These are phyloP conservation scores for Antrozous pallidus DNA, from an alignment of 2,797 vertebrate genomes.

Conservation along the genomic window DNA sequence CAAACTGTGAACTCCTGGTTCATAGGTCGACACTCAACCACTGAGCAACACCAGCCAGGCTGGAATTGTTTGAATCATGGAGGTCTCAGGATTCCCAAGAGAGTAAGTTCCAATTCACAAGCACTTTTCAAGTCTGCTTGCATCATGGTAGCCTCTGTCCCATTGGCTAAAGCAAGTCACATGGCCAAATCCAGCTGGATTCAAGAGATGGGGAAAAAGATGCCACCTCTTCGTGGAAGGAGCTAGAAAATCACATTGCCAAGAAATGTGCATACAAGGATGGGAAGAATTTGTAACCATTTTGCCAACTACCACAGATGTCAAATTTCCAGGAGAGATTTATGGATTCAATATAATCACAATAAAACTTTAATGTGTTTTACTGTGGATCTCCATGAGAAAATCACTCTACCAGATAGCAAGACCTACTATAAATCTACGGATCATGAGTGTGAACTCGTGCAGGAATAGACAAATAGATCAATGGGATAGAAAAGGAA, in stretches of 20 bases:
- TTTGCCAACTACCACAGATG: not conserved
- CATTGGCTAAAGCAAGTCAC: not conserved
- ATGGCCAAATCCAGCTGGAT: not conserved
- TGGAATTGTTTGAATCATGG: not conserved
- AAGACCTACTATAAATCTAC: not conserved
- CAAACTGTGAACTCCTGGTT: too few species aligned
- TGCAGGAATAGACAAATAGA: not conserved
- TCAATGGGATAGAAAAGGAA: not conserved
- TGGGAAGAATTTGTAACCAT: not conserved
- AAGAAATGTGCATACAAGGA: not conserved
- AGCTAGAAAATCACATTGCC: not conserved
- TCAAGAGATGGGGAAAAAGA: not conserved
- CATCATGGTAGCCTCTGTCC: not conserved
- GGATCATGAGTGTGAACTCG: not conserved
- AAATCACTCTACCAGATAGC: not conserved
- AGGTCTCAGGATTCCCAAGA: not conserved
- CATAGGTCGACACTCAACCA: too few species aligned
- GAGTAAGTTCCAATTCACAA: not conserved
- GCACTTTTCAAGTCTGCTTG: not conserved
- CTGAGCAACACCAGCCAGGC: too few species aligned
- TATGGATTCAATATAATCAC: not conserved
- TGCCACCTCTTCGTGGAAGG: not conserved
- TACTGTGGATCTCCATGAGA: not conserved
- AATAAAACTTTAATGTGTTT: conserved; percentile 4
- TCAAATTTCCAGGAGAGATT: not conserved